Conservation (phyloP, 2,797 vertebrate species). For the Sebastes trivittatus region DNA sequence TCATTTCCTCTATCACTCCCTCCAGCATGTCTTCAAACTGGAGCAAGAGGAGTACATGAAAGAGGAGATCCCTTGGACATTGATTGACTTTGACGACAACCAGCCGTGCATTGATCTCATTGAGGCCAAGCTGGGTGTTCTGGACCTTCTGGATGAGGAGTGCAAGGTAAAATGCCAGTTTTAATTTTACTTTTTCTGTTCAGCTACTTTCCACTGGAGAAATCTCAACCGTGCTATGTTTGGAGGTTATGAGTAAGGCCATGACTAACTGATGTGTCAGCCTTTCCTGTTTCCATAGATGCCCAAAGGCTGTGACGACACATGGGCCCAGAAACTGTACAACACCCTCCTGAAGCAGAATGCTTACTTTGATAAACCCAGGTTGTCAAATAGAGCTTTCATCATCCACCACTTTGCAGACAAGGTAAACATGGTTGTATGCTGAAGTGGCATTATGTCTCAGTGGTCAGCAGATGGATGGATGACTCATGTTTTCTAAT, state of each 20-base stretch:
- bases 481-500: constrained; percentile 31
- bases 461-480: neutral
- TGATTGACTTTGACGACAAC: constrained; percentile 99
- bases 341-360: constrained; percentile 93
- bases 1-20: neutral
- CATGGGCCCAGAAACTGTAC: constrained; percentile 97
- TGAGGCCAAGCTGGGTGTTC: constrained; percentile 93
- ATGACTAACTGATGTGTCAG: constrained; percentile 68
- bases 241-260: constrained; percentile 64
- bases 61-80: constrained; percentile 96
- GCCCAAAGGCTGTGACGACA: constrained; percentile 95
- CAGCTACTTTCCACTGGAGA: constrained; percentile 7
- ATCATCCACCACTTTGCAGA: constrained; percentile 98
- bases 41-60: constrained; percentile 98
- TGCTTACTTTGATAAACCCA: constrained; percentile 92
- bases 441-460: neutral
- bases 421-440: constrained; percentile 83
- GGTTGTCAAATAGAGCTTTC: constrained; percentile 95
- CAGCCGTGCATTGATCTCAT: constrained; percentile 97
- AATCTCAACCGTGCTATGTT: neutral
- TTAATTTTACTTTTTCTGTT: neutral
- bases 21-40: constrained; percentile 97
- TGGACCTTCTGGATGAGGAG: constrained; percentile 97
- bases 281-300: constrained; percentile 85
- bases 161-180: constrained; percentile 85